A percentile compares a stretch with the other conserved stretches of the same genome.
These are phyloP conservation scores for Pipistrellus pygmaeus DNA, from an alignment of 2,797 vertebrate species.

Conservation along the genomic window DNA sequence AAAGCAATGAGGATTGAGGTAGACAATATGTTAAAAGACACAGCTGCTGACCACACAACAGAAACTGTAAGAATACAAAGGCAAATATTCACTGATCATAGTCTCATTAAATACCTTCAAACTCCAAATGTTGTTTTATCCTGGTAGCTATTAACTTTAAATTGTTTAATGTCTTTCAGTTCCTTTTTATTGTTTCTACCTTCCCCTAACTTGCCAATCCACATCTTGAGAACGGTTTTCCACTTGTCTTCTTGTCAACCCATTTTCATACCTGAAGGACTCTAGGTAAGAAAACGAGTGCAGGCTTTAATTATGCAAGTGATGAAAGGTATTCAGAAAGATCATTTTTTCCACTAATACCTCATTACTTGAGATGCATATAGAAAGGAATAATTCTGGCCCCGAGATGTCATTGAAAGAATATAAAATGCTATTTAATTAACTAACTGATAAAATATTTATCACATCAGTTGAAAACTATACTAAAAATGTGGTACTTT, in stretches of 20 bases:
- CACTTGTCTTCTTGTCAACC: not conserved
- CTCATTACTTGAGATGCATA: not conserved
- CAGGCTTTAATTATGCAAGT: not conserved
- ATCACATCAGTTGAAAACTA: constrained; percentile 3
- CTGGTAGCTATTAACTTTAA: not conserved
- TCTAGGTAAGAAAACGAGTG: not conserved
- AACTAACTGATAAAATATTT: constrained; percentile 59
- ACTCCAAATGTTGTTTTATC: not conserved
- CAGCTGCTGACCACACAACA: not conserved
- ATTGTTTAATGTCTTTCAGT: not conserved
- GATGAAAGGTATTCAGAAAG: not conserved
- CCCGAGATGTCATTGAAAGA: constrained; percentile 45
- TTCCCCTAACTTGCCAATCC: not conserved
- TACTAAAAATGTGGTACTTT: not conserved
- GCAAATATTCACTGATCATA: not conserved
- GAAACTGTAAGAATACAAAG: not conserved
- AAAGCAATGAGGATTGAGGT: not conserved
- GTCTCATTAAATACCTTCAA: not conserved
- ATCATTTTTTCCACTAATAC: constrained; percentile 23
- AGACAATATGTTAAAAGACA: not conserved
- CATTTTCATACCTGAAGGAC: not conserved
- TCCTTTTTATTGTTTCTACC: not conserved
- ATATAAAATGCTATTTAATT: constrained; percentile 29
- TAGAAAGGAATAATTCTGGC: constrained; percentile 48
- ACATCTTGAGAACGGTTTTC: not conserved